Conservation (phyloP, 2,113 vertebrate genomes). For the Corythoichthys intestinalis region DNA sequence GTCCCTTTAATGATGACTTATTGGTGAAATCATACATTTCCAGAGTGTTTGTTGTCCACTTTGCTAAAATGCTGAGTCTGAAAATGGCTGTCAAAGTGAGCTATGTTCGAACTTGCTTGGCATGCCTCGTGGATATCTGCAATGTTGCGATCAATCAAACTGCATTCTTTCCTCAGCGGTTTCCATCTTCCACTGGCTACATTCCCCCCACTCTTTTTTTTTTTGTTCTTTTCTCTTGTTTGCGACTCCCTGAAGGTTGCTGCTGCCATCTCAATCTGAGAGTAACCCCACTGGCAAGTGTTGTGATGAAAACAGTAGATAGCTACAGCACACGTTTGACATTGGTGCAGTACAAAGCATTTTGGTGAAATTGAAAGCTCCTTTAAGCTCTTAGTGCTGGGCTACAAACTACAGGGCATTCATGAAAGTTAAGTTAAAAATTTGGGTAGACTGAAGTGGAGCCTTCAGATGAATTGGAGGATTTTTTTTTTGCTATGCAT, state of each 20-base stretch:
- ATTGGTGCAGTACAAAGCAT: background rate
- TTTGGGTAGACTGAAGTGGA: too few relatives aligned
- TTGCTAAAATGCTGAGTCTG: slow-evolving; percentile 3
- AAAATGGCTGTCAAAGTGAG: slow-evolving; percentile 35
- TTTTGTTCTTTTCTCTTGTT: slow-evolving; percentile 17
- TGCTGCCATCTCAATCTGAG: slow-evolving; percentile 28
- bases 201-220: background rate
- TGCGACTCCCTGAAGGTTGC: slow-evolving; percentile 36
- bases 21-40: slow-evolving; percentile 12
- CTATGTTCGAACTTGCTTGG: slow-evolving; percentile 17
- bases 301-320: slow-evolving; percentile 34
- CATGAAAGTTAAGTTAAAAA: background rate
- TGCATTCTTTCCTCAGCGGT: slow-evolving; percentile 23
- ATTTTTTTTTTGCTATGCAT: too few relatives aligned
- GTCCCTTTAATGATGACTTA: background rate
- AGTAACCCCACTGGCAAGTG: slow-evolving; percentile 22
- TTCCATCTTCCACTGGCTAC: slow-evolving; percentile 15
- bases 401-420: background rate
- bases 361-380: background rate
- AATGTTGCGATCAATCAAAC: slow-evolving; percentile 40
- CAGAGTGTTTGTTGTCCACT: slow-evolving; percentile 11
- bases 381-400: background rate
- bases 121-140: slow-evolving; percentile 35
- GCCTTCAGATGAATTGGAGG: too few relatives aligned
- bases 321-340: slow-evolving; percentile 5